Conservation (phyloP, 2,797 vertebrate species). For the Adelosebastes latens region DNA sequence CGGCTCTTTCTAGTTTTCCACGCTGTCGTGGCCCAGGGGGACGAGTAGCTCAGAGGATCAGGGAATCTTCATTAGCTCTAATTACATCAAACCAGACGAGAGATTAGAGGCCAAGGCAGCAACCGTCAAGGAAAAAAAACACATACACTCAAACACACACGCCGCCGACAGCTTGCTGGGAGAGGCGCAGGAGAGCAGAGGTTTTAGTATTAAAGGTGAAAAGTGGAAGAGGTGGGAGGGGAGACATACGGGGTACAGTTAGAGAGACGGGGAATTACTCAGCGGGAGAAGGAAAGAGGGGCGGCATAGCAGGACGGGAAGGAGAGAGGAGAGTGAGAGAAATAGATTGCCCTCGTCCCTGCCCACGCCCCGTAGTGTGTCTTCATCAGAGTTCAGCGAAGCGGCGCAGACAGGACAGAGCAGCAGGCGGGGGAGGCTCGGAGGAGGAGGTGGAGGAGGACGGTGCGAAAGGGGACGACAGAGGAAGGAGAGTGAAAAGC, state of each 20-base stretch:
- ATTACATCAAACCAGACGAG: constrained; percentile 84
- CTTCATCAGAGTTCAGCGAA: constrained; percentile 79
- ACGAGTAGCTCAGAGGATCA: constrained; percentile 76
- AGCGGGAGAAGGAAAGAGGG: constrained; percentile 42
- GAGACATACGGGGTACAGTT: constrained; percentile 53
- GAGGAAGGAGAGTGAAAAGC: constrained; percentile 66
- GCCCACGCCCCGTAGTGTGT: constrained; percentile 71
- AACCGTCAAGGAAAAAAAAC: constrained; percentile 59
- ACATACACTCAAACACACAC: constrained; percentile 33
- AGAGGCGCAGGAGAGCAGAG: constrained; percentile 44
- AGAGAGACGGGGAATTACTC: constrained; percentile 60
- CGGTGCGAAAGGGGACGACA: constrained; percentile 48
- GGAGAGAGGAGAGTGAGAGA: constrained; percentile 66
- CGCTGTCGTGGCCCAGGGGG: constrained; percentile 72
- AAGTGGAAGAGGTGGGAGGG: constrained; percentile 59
- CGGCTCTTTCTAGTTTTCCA: constrained; percentile 73
- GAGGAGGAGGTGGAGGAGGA: constrained; percentile 28
- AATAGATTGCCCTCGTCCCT: constrained; percentile 75
- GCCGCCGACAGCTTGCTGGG: constrained; percentile 45
- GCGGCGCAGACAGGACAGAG: constrained; percentile 65
- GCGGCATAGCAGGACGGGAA: constrained; percentile 30
- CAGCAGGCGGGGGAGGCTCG: constrained; percentile 55
- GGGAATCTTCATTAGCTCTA: constrained; percentile 85
- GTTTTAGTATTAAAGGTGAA: constrained; percentile 69
- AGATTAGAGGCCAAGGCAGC: constrained; percentile 80